Evolutionary conservation across 2,113 vertebrate genomes (phyloP).

Genomic region (Suncus etruscus): DNA sequence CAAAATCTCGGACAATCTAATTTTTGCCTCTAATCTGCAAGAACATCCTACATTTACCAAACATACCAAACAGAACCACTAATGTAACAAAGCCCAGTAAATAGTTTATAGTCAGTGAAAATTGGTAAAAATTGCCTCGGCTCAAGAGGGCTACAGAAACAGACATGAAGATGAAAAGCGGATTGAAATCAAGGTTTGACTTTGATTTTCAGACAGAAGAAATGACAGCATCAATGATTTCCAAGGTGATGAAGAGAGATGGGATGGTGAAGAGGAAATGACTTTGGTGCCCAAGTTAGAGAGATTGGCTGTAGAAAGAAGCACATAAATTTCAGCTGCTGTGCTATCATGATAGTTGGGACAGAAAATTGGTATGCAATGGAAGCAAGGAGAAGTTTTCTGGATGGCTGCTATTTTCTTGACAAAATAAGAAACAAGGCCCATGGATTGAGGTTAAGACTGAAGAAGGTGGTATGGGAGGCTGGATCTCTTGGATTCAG

Average conservation of each 20-base stretch:
- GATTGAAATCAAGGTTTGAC: background rate
- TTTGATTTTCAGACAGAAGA: background rate
- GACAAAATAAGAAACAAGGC: constrained; percentile 11
- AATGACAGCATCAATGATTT: background rate
- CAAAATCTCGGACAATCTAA: background rate
- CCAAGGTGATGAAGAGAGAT: background rate
- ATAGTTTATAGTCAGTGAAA: background rate
- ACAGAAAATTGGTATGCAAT: background rate
- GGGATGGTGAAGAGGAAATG: background rate
- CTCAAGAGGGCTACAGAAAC: background rate
- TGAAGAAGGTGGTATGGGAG: background rate
- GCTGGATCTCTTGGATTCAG: too few species aligned
- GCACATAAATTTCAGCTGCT: background rate
- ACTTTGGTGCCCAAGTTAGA: background rate
- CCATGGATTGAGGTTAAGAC: background rate
- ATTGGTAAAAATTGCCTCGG: background rate
- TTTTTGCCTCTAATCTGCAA: background rate
- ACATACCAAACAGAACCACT: background rate
- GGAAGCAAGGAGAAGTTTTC: background rate
- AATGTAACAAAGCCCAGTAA: background rate
- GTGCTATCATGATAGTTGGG: background rate
- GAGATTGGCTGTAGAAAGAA: background rate
- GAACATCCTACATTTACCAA: background rate
- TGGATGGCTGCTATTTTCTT: background rate
- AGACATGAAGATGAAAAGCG: background rate